Evolutionary conservation across 30 jellyfish, hydroid and myxozoan genomes (phyloP), one percentile per base, ranked within the genome.

Genomic region (Turritopsis dohrnii): DNA sequence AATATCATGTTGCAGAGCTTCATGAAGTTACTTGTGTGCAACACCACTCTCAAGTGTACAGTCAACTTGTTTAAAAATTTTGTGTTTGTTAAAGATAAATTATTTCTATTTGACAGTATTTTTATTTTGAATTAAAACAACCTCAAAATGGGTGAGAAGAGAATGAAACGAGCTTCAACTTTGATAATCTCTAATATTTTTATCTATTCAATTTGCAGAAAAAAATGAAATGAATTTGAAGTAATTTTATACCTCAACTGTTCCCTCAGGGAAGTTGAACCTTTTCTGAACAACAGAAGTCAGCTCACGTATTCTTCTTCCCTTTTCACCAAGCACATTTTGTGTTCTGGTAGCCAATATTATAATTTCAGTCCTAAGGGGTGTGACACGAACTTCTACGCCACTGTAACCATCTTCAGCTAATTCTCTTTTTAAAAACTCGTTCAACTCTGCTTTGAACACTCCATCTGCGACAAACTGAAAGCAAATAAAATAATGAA

Each of bases 391-490:
- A 8, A 94, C 97, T 82, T 94, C 99, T 27, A 89, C 97, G 31
- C 97, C 97, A 86, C 97, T 90, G 96, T 95, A 95, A 20, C 99
- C 99, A 88, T 95, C 99, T 72, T 95, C 97, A 28, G 97, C 96
- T 74, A 95, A 86, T 84, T 95, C 97, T 65, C 97, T 53, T 82
- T 89, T 95, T 74, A 95, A 88, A 76, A 95, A 95, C 81, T 90
- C 97, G 72, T 95, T 87, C 75, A 95, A 72, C 81, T 95, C 99
- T 27, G 99, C 97, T 65, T 89, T 89, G 88, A 89, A 87, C 16
- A 95, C 92, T 30, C 99, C 99, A 88, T 95, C 97, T 29, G 96
- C 96, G 30, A 95, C 97, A 74, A 95, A 95, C 99, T 95, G 72
- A 21, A 52, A 76, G 28, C 60, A 41, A 41, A 41, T n/a, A 41